These are phyloP conservation scores for Mohoua ochrocephala DNA, from an alignment of 2,113 vertebrate species.

Conservation along the genomic window DNA sequence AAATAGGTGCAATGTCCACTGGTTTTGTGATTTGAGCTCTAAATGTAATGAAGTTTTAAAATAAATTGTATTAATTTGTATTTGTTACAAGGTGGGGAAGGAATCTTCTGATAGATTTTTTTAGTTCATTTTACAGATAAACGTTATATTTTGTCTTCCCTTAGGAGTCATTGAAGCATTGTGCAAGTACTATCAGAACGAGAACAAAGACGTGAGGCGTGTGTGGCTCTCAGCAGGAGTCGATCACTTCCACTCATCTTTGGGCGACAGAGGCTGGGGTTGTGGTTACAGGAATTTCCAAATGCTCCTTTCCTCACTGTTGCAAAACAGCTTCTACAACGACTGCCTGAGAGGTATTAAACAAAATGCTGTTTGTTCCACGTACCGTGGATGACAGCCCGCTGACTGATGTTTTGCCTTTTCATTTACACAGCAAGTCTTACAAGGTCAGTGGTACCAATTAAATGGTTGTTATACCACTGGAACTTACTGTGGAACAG, in stretches of 20 bases:
- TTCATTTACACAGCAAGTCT: not conserved
- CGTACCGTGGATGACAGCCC: not conserved
- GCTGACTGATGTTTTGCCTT: not conserved
- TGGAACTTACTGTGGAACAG: not conserved
- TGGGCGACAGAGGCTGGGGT: slow-evolving; percentile 90
- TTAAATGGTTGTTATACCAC: not conserved
- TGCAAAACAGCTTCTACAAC: slow-evolving; percentile 72
- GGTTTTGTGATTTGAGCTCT: not conserved
- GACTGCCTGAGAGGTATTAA: slow-evolving; percentile 77
- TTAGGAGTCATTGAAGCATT: slow-evolving; percentile 81
- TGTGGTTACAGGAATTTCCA: slow-evolving; percentile 97
- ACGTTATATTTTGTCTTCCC: not conserved
- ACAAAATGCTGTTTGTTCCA: not conserved
- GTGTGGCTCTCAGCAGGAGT: slow-evolving; percentile 87
- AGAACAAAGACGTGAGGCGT: slow-evolving; percentile 71
- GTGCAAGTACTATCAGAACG: slow-evolving; percentile 77
- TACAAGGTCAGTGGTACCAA: not conserved
- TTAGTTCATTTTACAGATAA: not conserved
- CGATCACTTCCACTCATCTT: slow-evolving; percentile 86
- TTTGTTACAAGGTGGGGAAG: not conserved
- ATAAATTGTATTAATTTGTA: not conserved
- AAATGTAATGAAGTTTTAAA: not conserved
- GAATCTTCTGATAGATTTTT: not conserved
- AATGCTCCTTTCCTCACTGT: slow-evolving; percentile 88
- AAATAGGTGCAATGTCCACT: not conserved